Percentiles rank a stretch among this genome's conserved stretches.
These are phyloP conservation scores for Mythimna loreyi DNA, from an alignment of 2,888 invertebrate species.

Conservation along the genomic window DNA sequence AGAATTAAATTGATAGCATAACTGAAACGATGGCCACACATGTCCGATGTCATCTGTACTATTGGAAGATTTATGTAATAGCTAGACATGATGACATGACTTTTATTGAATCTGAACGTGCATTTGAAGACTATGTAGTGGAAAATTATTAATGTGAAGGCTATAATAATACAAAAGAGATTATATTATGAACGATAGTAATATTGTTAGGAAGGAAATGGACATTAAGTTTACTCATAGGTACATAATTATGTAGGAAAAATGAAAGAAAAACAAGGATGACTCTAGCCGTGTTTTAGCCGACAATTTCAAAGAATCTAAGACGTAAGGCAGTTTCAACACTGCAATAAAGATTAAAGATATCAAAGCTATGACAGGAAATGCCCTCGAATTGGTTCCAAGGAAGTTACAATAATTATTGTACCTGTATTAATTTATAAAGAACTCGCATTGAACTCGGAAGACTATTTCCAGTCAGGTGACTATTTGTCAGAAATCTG, in stretches of 20 bases:
- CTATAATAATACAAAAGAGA: neutral
- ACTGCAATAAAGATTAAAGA: neutral
- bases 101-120: neutral
- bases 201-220: neutral
- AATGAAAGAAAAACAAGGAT: neutral
- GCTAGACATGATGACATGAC: neutral
- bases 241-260: no score
- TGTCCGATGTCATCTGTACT: conserved; percentile 13
- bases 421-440: conserved; percentile 17
- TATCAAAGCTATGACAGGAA: conserved; percentile 11
- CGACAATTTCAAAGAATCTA: neutral
- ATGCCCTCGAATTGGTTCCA: conserved; percentile 1
- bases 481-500: conserved; percentile 11
- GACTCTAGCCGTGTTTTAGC: neutral
- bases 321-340: neutral
- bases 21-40: conserved; percentile 53
- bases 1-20: conserved; percentile 55
- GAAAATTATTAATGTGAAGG: neutral
- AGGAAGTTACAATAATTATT: conserved; percentile 34
- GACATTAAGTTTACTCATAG: no score
- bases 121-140: conserved; percentile 1
- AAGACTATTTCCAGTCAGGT: conserved; percentile 16
- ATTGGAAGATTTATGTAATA: conserved; percentile 43
- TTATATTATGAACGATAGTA: neutral
- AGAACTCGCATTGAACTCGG: conserved; percentile 9